Conservation (phyloP, 2,797 vertebrate genomes). For the Peromyscus aztecus region DNA sequence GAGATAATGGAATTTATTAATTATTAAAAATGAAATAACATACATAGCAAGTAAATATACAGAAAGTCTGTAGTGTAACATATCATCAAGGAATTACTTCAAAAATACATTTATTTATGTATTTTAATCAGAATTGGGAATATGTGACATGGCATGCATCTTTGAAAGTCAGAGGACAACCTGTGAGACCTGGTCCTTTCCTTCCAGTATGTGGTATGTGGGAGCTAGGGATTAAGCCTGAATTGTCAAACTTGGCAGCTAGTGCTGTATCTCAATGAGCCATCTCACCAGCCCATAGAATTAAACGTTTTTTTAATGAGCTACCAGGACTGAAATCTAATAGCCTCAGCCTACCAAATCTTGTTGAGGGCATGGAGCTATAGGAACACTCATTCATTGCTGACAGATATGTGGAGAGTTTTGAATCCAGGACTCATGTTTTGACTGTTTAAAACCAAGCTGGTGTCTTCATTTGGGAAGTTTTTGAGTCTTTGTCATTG, state of each 20-base stretch:
- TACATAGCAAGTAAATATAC: background rate
- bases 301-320: background rate
- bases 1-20: background rate
- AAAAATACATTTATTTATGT: background rate
- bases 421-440: no score
- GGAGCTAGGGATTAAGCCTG: background rate
- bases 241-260: background rate
- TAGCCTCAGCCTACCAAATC: background rate
- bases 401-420: no score
- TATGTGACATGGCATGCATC: background rate
- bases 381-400: background rate
- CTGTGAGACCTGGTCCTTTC: background rate
- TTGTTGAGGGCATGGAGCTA: background rate
- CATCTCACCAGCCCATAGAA: background rate
- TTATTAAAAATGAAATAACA: background rate
- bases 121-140: background rate
- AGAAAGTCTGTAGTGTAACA: background rate
- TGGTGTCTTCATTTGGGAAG: no score
- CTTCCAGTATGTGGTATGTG: background rate
- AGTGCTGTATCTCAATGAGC: background rate
- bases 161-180: background rate
- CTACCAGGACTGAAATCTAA: background rate
- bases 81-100: background rate
- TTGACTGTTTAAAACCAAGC: no score
- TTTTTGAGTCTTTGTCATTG: no score